Conservation (phyloP, 2,888 invertebrate species). For the Aphelenchoides bicaudatus region DNA sequence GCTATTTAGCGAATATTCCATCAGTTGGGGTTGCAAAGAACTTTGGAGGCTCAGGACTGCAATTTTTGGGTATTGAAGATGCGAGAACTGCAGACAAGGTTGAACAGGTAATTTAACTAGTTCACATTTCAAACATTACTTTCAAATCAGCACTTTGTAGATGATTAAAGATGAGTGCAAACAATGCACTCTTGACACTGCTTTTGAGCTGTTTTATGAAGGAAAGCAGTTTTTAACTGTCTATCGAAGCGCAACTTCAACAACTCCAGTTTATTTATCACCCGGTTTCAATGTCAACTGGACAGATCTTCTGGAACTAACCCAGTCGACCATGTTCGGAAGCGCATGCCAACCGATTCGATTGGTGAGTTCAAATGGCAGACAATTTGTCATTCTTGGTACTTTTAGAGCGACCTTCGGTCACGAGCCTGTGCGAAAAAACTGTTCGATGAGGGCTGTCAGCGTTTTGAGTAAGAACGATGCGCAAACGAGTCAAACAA, state of each 20-base stretch:
- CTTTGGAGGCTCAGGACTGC: not conserved
- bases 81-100: not conserved
- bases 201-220: not conserved
- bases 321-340: not conserved
- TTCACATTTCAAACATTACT: too few relatives aligned
- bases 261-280: slow-evolving; percentile 60
- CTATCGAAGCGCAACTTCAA: slow-evolving; percentile 20
- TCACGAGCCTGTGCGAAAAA: too few relatives aligned
- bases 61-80: not conserved
- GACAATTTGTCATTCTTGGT: too few relatives aligned
- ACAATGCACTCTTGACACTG: not conserved
- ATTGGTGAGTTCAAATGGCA: not conserved
- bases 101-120: not conserved
- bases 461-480: too few relatives aligned
- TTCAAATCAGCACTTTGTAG: too few relatives aligned
- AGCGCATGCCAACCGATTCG: not conserved
- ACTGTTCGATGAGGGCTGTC: too few relatives aligned
- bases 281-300: slow-evolving; percentile 60
- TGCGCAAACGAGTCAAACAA: too few relatives aligned
- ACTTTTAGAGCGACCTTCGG: too few relatives aligned
- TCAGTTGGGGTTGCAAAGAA: slow-evolving; percentile 64
- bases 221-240: slow-evolving; percentile 15
- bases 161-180: not conserved
- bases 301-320: slow-evolving; percentile 24
- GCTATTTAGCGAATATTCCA: slow-evolving; percentile 61